phyloP scores from a whole-genome alignment of 2,888 invertebrate genomes.

The Epistrophe grossulariae region DNA sequence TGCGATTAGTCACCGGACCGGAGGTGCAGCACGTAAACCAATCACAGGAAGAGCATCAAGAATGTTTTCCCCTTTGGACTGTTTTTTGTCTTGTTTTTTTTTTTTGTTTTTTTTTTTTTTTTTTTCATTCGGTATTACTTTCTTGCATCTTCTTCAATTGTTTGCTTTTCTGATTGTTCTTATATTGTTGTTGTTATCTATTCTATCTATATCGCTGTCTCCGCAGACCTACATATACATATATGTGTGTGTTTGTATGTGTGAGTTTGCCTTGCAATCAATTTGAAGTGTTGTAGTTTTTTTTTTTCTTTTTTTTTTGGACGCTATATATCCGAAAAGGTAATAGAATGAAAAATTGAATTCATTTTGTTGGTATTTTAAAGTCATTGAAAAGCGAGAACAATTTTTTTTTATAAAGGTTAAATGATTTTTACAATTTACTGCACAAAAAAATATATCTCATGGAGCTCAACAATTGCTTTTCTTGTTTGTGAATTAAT shows the following conservation, averaged over 20 bases:
- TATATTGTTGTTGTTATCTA: slow-evolving; percentile 35
- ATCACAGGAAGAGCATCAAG: slow-evolving; percentile 69
- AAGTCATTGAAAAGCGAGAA: slow-evolving; percentile 16
- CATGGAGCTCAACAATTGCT: slow-evolving; percentile 26
- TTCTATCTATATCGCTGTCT: slow-evolving; percentile 8
- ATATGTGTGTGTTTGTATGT: background rate
- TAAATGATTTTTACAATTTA: slow-evolving; percentile 36
- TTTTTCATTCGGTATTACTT: slow-evolving; percentile 17
- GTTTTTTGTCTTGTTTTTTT: background rate
- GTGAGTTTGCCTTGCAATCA: slow-evolving; percentile 55
- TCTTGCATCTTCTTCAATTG: slow-evolving; percentile 59
- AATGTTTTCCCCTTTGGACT: slow-evolving; percentile 36
- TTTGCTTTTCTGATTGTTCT: slow-evolving; percentile 46
- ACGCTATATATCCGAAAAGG: slow-evolving; percentile 29
- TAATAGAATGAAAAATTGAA: slow-evolving; percentile 63
- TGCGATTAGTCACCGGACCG: slow-evolving; percentile 73
- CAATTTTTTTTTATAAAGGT: slow-evolving; percentile 20
- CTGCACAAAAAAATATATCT: slow-evolving; percentile 5
- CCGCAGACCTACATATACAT: too few relatives aligned
- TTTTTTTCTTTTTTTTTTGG: background rate
- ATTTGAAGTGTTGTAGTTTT: slow-evolving; percentile 42
- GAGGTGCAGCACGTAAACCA: slow-evolving; percentile 74
- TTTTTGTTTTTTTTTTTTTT: background rate
- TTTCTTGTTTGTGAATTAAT: slow-evolving; percentile 53
- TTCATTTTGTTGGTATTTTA: slow-evolving; percentile 25